Conservation (phyloP, 1,140 invertebrate genomes). For the Nephotettix cincticeps region DNA sequence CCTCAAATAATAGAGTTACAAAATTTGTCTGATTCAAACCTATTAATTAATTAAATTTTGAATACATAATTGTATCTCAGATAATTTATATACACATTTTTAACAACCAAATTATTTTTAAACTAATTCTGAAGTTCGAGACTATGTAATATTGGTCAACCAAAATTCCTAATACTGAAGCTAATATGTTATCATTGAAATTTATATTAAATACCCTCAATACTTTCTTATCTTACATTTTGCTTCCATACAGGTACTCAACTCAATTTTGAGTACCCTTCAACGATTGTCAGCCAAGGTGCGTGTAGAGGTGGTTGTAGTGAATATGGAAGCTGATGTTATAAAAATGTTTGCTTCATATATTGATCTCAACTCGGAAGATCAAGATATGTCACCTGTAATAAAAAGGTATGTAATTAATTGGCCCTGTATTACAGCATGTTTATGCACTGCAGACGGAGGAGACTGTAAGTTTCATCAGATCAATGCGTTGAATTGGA, state of each 20-base stretch:
- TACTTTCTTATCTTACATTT: not conserved
- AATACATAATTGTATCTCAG: no score
- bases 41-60: no score
- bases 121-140: not conserved
- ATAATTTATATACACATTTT: not conserved
- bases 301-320: slow-evolving; percentile 49
- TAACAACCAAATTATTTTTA: not conserved
- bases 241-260: slow-evolving; percentile 44
- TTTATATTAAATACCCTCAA: not conserved
- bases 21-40: no score
- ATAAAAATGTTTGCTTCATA: slow-evolving; percentile 48
- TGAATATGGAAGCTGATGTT: slow-evolving; percentile 47
- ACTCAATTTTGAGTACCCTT: slow-evolving; percentile 45
- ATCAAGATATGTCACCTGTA: slow-evolving; percentile 45
- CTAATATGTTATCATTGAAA: not conserved
- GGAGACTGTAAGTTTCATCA: no score
- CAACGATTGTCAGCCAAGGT: slow-evolving; percentile 49
- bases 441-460: no score
- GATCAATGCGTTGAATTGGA: no score
- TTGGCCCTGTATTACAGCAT: no score
- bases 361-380: slow-evolving; percentile 46
- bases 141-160: not conserved
- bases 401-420: slow-evolving; percentile 50
- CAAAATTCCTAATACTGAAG: not conserved
- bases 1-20: no score